Conservation (phyloP, 2,113 vertebrate genomes). For the Panurus biarmicus region DNA sequence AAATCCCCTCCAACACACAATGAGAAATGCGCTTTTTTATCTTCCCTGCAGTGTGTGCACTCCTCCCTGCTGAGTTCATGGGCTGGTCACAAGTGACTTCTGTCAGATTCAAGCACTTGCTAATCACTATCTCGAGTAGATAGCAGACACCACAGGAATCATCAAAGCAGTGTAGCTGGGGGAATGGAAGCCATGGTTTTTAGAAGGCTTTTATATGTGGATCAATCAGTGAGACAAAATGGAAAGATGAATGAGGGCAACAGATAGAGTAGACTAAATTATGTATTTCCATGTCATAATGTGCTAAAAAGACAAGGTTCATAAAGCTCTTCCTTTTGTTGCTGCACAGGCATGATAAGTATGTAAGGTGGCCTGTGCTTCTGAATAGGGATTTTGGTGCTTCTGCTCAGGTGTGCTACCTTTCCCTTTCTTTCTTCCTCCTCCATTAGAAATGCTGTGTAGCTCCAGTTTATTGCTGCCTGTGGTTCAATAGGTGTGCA, state of each 20-base stretch:
- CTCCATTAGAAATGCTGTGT: background rate
- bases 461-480: background rate
- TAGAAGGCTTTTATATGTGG: constrained; percentile 27
- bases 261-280: constrained; percentile 3
- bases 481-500: background rate
- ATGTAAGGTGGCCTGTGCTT: background rate
- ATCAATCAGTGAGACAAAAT: constrained; percentile 29
- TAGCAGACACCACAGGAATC: constrained; percentile 48
- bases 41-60: background rate
- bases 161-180: constrained; percentile 35
- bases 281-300: constrained; percentile 11
- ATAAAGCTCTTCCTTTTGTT: background rate
- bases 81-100: constrained; percentile 59
- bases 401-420: background rate
- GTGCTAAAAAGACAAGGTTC: background rate
- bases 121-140: constrained; percentile 54
- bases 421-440: background rate
- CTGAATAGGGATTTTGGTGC: background rate
- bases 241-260: constrained; percentile 27
- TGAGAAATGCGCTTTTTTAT: constrained; percentile 33
- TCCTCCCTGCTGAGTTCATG: constrained; percentile 54
- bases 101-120: constrained; percentile 54
- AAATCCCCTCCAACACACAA: constrained; percentile 23
- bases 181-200: constrained; percentile 26
- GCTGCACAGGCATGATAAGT: background rate